A percentile compares a stretch with the other conserved stretches of the same genome.
Conservation (phyloP, 2,113 vertebrate genomes). For the Gulo gulo region DNA sequence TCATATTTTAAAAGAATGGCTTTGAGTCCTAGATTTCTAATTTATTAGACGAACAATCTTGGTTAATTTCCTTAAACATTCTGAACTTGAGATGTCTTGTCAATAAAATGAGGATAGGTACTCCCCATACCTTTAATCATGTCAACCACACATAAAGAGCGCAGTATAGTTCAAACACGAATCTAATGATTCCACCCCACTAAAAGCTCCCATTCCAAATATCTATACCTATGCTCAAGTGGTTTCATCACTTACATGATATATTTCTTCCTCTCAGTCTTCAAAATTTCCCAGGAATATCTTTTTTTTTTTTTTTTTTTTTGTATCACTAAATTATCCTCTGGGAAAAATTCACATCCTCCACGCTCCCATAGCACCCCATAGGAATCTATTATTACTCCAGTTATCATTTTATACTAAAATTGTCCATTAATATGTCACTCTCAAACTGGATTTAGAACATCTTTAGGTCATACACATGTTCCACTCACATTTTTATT, state of each 20-base stretch:
- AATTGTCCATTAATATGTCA: neutral
- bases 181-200: neutral
- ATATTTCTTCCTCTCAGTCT: neutral
- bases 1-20: neutral
- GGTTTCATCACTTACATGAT: neutral
- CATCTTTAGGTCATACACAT: neutral
- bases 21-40: neutral
- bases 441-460: neutral
- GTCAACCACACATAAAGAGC: neutral
- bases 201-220: neutral
- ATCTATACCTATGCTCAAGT: neutral
- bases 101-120: neutral
- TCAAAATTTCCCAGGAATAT: neutral
- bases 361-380: rapidly evolving
- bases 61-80: neutral
- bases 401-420: neutral
- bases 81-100: neutral
- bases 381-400: neutral
- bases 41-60: neutral
- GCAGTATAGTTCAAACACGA: neutral
- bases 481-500: neutral
- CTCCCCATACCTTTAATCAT: neutral
- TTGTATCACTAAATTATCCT: neutral
- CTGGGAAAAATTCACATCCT: neutral
- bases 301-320: neutral